Evolutionary conservation across 2,888 invertebrate species (phyloP), one percentile per base, ranked within the genome.

Genomic region (Creontiades dilutus): DNA sequence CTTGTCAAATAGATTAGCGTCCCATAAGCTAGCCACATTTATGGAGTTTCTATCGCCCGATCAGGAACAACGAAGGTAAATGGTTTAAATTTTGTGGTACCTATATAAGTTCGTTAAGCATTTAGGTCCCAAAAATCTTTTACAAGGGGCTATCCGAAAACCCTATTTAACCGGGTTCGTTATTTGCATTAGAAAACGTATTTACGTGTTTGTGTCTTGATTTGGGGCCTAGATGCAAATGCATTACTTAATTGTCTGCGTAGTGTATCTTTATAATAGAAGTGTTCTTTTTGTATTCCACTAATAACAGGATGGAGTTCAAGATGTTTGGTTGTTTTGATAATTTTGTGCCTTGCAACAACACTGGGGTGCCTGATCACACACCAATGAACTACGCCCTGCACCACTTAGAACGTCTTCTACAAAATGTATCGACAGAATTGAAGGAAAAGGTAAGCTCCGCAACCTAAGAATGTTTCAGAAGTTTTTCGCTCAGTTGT

Each of bases 271-370:
- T 47, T 78, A 46, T 78, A 23, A 68, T 28, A 28, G 19, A 27
- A 78, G 9, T 78, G 37, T 78, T 37, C 37, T 78, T 78, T 5
- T 4, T 78, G 37, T 19, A 23, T 47, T 37, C 19, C 52, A 5
- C 47, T 1, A 16, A 27, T 75, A 93, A 92, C 93, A 96, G 96
- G 93, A 97, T 97, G 95, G 96, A 96, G 93, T 95, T 96, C 92
- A 96, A 96, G 92, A 97, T 96, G 90, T 97, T 97, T 93, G 97
- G 96, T 93, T 97, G 97, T 93, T 98, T 96, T 93, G 96, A 97
- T 93, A 98, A 98, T 94, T 98, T 98, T 94, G 97, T 98, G 88
- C 95, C 95, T 46, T 96, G 96, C 92, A 96, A 96, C 93, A 95
- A 96, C 93, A 96, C 96, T 90, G 98, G 98, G n/a, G 95, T 96